Conservation (phyloP, 2,797 vertebrate species). For the Champsocephalus gunnari region DNA sequence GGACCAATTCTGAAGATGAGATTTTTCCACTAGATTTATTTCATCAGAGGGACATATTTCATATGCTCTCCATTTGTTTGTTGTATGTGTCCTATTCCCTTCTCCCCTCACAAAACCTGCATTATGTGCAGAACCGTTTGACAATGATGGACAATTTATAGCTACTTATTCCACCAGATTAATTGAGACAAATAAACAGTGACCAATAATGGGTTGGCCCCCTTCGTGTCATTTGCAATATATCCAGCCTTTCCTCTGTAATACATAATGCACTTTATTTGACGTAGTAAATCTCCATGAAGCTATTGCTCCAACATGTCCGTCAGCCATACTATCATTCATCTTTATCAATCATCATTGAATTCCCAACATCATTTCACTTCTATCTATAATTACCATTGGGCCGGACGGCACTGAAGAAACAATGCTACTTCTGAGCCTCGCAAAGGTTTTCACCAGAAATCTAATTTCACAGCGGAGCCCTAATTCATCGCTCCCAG, state of each 20-base stretch:
- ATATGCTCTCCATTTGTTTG: slow-evolving; percentile 71
- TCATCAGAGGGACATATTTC: slow-evolving; percentile 76
- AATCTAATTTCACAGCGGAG: slow-evolving; percentile 85
- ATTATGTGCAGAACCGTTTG: slow-evolving; percentile 72
- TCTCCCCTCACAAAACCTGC: slow-evolving; percentile 45
- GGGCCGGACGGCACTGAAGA: slow-evolving; percentile 39
- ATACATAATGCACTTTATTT: not conserved
- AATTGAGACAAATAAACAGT: slow-evolving; percentile 88
- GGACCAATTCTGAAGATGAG: slow-evolving; percentile 93
- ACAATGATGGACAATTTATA: slow-evolving; percentile 83
- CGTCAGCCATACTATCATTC: slow-evolving; percentile 21
- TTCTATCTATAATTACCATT: slow-evolving; percentile 55
- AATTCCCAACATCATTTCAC: slow-evolving; percentile 53
- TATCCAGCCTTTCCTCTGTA: slow-evolving; percentile 2
- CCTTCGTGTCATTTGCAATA: not conserved
- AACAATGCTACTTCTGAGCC: slow-evolving; percentile 79
- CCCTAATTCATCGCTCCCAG: slow-evolving; percentile 87
- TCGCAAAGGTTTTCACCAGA: slow-evolving; percentile 73
- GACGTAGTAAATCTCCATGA: slow-evolving; percentile 12
- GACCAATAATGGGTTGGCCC: slow-evolving; percentile 60
- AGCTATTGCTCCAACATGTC: slow-evolving; percentile 14
- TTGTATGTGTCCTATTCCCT: slow-evolving; percentile 54
- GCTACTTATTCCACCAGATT: slow-evolving; percentile 88
- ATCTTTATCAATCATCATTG: slow-evolving; percentile 48
- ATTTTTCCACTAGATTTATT: slow-evolving; percentile 92